Conservation (phyloP, 1,140 invertebrate species). For the Onthophagus taurus region DNA sequence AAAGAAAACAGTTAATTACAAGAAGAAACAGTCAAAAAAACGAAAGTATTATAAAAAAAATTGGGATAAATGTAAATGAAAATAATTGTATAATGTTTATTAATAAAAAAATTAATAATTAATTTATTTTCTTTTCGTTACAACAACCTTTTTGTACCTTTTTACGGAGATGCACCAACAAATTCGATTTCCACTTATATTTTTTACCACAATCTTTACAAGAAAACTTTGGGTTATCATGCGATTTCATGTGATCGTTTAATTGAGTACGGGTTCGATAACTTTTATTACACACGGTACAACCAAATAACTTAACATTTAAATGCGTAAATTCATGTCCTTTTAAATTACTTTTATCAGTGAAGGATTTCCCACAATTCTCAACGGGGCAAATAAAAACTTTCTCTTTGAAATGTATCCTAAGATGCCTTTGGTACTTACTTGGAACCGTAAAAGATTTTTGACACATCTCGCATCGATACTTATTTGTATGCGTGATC, state of each 20-base stretch:
- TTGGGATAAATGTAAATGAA: too few species aligned
- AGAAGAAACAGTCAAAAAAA: too few species aligned
- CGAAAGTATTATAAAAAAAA: too few species aligned
- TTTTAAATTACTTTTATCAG: constrained; percentile 20
- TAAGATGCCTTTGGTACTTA: constrained; percentile 20
- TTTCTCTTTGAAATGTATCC: constrained; percentile 21
- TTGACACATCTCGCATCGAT: constrained; percentile 18
- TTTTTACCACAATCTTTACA: constrained; percentile 22
- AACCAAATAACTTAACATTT: constrained; percentile 18
- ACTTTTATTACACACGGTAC: constrained; percentile 21
- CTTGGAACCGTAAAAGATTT: constrained; percentile 20
- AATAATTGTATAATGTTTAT: too few species aligned
- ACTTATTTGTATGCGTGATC: constrained; percentile 16
- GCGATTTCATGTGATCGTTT: constrained; percentile 24
- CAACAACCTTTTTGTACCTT: too few species aligned
- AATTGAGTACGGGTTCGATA: constrained; percentile 24
- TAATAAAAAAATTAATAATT: too few species aligned
- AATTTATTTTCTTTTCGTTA: too few species aligned
- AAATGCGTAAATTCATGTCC: constrained; percentile 19
- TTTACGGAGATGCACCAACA: constrained; percentile 18
- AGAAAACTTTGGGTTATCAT: constrained; percentile 20
- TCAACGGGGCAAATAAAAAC: constrained; percentile 18
- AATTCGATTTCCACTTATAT: constrained; percentile 22
- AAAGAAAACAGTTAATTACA: too few species aligned
- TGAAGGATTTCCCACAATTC: constrained; percentile 19